Evolutionary conservation across 2,113 vertebrate species (phyloP).

Genomic region (Empidonax alnorum): DNA sequence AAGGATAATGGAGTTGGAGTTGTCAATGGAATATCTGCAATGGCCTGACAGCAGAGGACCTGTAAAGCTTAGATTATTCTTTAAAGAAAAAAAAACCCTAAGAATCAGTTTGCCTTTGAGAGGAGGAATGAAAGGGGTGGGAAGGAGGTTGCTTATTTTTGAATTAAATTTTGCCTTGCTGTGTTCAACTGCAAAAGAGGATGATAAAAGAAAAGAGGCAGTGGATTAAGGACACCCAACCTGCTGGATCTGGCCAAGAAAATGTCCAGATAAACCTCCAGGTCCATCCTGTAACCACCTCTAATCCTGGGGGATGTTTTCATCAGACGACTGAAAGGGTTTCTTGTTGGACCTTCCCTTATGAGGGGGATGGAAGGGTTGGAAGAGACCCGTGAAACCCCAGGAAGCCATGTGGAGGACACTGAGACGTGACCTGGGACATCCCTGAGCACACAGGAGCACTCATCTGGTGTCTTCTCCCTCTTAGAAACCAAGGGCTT

Average conservation of each 20-base stretch:
- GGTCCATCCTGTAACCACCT: background rate
- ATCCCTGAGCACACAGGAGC: background rate
- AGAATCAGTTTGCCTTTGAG: background rate
- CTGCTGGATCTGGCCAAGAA: background rate
- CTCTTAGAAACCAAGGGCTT: background rate
- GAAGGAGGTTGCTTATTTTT: background rate
- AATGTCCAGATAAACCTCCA: background rate
- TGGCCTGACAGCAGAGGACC: background rate
- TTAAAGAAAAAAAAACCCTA: background rate
- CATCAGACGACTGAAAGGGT: background rate
- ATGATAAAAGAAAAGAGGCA: background rate
- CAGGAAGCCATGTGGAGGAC: fast-evolving
- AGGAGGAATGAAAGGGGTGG: background rate
- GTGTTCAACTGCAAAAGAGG: background rate
- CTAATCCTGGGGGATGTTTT: background rate
- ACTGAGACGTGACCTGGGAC: background rate
- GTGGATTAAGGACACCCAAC: background rate
- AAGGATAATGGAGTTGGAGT: conserved; percentile 9
- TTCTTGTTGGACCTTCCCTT: background rate
- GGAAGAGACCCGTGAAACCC: background rate
- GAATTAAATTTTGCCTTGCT: background rate
- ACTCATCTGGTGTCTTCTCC: background rate
- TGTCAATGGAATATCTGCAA: conserved; percentile 14
- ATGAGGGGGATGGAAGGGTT: background rate
- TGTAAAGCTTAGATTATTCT: background rate